phyloP scores from a whole-genome alignment of 2,797 vertebrate genomes.

The Hozukius guyotensis region DNA sequence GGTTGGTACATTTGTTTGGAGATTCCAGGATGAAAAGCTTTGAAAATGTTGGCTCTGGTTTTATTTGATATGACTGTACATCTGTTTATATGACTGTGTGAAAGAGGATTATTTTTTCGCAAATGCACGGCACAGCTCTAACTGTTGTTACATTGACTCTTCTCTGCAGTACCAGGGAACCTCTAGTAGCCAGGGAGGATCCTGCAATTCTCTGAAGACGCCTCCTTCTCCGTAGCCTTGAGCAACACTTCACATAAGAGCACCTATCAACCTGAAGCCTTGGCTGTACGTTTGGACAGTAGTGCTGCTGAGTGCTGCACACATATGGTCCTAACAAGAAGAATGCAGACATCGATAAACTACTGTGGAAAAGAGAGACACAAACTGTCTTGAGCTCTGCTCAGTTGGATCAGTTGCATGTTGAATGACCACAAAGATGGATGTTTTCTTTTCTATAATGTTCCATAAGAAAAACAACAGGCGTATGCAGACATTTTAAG shows the following conservation, averaged over 20 bases:
- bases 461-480: slow-evolving; percentile 65
- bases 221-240: slow-evolving; percentile 81
- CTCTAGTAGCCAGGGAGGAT: slow-evolving; percentile 82
- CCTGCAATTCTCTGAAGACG: slow-evolving; percentile 85
- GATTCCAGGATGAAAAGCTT: slow-evolving; percentile 7
- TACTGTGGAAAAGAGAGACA: slow-evolving; percentile 41
- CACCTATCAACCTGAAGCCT: slow-evolving; percentile 25
- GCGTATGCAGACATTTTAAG: slow-evolving; percentile 67
- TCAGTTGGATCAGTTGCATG: slow-evolving; percentile 87
- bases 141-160: background rate
- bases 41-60: background rate
- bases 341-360: slow-evolving; percentile 23
- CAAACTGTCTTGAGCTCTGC: slow-evolving; percentile 47
- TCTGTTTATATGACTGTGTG: background rate
- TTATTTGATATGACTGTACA: slow-evolving; percentile 14
- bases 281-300: slow-evolving; percentile 21
- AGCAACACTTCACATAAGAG: slow-evolving; percentile 38
- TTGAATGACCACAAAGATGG: slow-evolving; percentile 81
- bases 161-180: slow-evolving; percentile 77
- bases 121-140: background rate
- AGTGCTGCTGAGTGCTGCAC: slow-evolving; percentile 28
- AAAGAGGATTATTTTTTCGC: background rate
- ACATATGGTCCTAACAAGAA: slow-evolving; percentile 17
- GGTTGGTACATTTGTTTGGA: slow-evolving; percentile 20
- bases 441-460: slow-evolving; percentile 76